Evolutionary conservation across 2,888 invertebrate genomes (phyloP), one percentile per base, ranked within the genome.

Genomic region (Eumerus sabulonum): DNA sequence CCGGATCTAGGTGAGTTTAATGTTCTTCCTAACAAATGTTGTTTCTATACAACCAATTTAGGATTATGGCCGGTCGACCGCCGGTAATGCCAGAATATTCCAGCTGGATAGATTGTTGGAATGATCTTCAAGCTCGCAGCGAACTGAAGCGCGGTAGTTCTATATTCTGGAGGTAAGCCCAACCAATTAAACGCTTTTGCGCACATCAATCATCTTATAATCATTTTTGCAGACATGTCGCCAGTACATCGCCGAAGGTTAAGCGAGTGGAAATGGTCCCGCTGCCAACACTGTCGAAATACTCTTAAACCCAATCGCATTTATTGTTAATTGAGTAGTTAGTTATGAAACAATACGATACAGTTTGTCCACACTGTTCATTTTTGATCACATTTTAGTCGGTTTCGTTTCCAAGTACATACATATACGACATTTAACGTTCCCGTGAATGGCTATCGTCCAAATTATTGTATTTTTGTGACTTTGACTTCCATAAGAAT

Each of bases 91-190:
- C 96, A 0, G 90, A 92, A 56, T 98, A 97, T 86, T 89, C 90
- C 1, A 91, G 91, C 57, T 98, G 98, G 98, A 88, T 92, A 9
- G 92, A 94, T 70, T 98, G 98, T 88, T 97, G 94, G 94, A 91
- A 91, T 72, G 95, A 97, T 85, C 90, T 98, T 59, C 91, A 93
- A 13, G 88, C 91, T 57, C 92, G 92, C 82, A 93, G 94, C 83
- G 94, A 96, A 85, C 91, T 97, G 70, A 96, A 96, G 87, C 92
- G 97, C 57, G 98, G 97, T 17, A 95, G 95, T 82, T 95, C 95
- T 76, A 88, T 97, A 2, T 89, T 89, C 82, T 88, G 86, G 86
- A 85, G 89, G 88, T 89, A 83, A 73, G 19, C 14, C 36, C 13
- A 7, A 27, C 27, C 2, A 27, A 27, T 27, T 4, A 7, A 27